Conservation (phyloP, 2,888 invertebrate genomes). For the Chymomyza fuscimana region DNA sequence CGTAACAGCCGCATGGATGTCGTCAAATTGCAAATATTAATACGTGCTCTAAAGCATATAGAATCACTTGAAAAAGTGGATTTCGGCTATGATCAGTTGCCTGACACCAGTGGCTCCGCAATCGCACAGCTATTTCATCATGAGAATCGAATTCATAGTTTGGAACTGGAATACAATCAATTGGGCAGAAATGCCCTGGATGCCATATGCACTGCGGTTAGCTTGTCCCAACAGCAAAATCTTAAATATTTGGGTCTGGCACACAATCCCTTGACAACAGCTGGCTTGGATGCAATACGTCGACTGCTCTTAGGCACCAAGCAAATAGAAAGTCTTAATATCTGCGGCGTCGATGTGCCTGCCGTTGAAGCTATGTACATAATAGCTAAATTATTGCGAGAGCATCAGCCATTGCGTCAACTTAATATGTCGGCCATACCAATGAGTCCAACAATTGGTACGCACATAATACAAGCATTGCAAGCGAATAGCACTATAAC, state of each 20-base stretch:
- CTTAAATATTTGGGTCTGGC: constrained; percentile 68
- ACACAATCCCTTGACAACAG: constrained; percentile 59
- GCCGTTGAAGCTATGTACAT: constrained; percentile 21
- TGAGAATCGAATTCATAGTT: constrained; percentile 37
- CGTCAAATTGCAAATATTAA: constrained; percentile 58
- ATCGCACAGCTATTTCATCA: constrained; percentile 56
- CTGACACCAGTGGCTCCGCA: constrained; percentile 60
- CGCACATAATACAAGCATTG: constrained; percentile 55
- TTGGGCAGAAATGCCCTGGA: constrained; percentile 40
- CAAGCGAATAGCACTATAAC: constrained; percentile 50
- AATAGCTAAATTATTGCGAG: constrained; percentile 50
- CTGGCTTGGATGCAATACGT: constrained; percentile 45
- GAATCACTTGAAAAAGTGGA: constrained; percentile 62
- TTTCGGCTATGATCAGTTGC: constrained; percentile 67
- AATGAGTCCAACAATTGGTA: constrained; percentile 29
- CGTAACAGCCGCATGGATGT: constrained; percentile 72
- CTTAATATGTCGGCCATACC: constrained; percentile 58
- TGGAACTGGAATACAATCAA: constrained; percentile 69
- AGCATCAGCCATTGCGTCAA: constrained; percentile 48
- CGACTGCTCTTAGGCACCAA: constrained; percentile 42
- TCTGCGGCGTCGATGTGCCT: constrained; percentile 48
- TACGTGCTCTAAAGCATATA: constrained; percentile 50
- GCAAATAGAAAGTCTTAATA: constrained; percentile 53
- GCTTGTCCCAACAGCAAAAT: constrained; percentile 18
- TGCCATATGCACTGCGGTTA: constrained; percentile 32